Conservation (phyloP, 2,113 vertebrate genomes). For the Calidris pugnax region DNA sequence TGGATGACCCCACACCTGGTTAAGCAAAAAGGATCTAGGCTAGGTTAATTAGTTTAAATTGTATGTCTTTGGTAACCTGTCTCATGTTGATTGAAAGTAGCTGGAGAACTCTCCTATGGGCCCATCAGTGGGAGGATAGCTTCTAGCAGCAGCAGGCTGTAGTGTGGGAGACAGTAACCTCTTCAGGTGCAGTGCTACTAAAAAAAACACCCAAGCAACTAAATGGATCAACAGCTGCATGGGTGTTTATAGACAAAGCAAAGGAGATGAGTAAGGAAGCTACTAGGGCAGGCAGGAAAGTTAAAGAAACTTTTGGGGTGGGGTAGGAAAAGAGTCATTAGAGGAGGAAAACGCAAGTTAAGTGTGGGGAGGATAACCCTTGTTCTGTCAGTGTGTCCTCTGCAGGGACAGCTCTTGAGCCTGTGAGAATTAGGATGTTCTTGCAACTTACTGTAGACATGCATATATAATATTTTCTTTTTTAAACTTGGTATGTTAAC, state of each 20-base stretch:
- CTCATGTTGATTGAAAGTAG: slow-evolving; percentile 35
- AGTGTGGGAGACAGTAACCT: background rate
- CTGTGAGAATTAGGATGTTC: background rate
- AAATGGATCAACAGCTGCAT: background rate
- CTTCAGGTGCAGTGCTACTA: background rate
- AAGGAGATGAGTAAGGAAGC: background rate
- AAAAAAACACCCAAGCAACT: background rate
- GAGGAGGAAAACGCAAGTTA: background rate
- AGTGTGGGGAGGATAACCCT: rapidly evolving
- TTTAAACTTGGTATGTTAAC: background rate
- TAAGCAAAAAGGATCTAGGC: background rate
- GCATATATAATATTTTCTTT: background rate
- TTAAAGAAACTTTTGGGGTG: background rate
- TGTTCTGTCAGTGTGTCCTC: background rate
- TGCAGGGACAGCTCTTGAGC: background rate
- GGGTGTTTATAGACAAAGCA: background rate
- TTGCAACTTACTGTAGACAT: background rate
- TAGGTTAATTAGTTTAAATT: slow-evolving; percentile 50
- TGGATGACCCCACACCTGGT: slow-evolving; percentile 28
- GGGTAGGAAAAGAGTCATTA: background rate
- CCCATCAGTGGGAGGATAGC: background rate
- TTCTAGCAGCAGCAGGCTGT: background rate
- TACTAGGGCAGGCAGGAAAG: background rate
- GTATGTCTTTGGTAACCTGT: background rate
- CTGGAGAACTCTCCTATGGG: background rate